phyloP scores from a whole-genome alignment of 2,113 vertebrate species.

The Sphyrna mokarran region DNA sequence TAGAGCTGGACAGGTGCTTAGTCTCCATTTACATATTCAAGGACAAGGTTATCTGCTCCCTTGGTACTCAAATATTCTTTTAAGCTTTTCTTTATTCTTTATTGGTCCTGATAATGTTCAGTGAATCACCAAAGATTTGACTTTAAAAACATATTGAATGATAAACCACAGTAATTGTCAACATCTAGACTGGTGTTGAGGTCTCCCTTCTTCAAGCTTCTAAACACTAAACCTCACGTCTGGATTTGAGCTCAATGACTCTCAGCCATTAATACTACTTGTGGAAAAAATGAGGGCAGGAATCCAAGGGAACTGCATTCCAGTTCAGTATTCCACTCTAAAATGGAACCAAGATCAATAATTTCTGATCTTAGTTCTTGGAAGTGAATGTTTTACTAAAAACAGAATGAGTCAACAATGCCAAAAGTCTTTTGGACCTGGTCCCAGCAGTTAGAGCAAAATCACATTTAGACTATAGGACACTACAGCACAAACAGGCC shows the following conservation, averaged over 20 bases:
- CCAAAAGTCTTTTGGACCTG: neutral
- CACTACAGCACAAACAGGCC: too few relatives aligned
- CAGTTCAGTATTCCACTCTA: neutral
- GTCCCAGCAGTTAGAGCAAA: conserved; percentile 38
- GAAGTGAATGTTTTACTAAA: neutral
- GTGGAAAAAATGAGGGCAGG: neutral
- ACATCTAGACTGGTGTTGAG: neutral
- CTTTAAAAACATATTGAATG: neutral
- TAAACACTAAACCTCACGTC: neutral
- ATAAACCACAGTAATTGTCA: neutral
- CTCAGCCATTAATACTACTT: neutral
- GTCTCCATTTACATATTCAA: neutral
- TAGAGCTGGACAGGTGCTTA: neutral
- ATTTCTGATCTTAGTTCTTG: neutral
- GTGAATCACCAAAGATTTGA: neutral
- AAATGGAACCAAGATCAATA: neutral
- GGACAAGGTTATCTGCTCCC: neutral
- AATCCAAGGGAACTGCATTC: neutral
- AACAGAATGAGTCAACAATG: neutral
- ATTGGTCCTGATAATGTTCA: conserved; percentile 35
- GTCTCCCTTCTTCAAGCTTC: neutral
- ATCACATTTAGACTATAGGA: too few relatives aligned
- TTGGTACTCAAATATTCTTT: conserved; percentile 41
- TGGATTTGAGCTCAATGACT: neutral
- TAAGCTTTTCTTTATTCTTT: conserved; percentile 38